Conservation (phyloP, 2,797 vertebrate genomes). For the Crotalus adamanteus region DNA sequence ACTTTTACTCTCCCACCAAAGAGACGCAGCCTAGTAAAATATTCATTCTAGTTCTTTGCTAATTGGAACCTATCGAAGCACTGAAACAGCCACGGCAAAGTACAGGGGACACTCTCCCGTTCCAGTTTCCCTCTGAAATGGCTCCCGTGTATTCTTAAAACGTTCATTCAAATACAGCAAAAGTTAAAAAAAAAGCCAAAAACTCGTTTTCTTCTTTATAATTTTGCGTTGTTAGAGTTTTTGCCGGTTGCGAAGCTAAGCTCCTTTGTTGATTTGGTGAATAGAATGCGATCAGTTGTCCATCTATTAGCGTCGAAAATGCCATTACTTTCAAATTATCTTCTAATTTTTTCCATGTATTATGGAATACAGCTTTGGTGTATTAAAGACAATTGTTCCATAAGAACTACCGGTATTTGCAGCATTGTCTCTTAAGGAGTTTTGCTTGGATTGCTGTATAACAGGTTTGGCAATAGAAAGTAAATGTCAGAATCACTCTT, state of each 20-base stretch:
- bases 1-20: background rate
- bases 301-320: background rate
- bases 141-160: background rate
- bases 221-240: background rate
- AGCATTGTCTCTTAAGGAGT: background rate
- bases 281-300: background rate
- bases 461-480: constrained; percentile 4
- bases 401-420: background rate
- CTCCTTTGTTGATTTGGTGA: background rate
- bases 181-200: background rate
- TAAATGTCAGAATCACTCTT: background rate
- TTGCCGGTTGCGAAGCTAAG: background rate
- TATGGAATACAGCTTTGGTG: background rate
- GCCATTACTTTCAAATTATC: background rate
- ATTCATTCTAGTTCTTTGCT: background rate
- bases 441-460: constrained; percentile 4
- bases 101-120: background rate
- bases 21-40: background rate
- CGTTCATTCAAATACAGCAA: background rate
- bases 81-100: background rate
- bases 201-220: background rate
- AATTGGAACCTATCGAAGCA: background rate
- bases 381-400: background rate
- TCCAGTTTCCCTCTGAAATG: too few relatives aligned
- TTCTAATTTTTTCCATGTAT: background rate